These are phyloP conservation scores for Malaclemys terrapin DNA, from an alignment of 2,113 vertebrate species.

Conservation along the genomic window DNA sequence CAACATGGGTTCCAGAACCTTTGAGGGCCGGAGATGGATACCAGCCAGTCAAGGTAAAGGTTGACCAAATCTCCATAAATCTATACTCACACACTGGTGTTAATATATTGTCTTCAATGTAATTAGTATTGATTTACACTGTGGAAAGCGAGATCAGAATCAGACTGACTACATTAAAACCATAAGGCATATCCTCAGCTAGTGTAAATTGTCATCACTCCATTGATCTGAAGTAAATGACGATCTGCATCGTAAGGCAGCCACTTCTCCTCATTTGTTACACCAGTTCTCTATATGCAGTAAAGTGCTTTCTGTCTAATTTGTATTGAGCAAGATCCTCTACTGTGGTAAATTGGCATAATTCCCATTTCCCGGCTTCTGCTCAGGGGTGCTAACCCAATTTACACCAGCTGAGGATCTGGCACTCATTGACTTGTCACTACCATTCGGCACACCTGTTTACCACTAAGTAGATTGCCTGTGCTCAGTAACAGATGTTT, in stretches of 20 bases:
- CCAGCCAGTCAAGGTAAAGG: background rate
- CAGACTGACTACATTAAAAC: background rate
- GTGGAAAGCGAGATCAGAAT: background rate
- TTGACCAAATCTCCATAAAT: background rate
- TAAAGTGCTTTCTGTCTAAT: background rate
- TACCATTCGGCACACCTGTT: background rate
- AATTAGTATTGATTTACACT: background rate
- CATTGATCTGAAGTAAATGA: background rate
- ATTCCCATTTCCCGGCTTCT: background rate
- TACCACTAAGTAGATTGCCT: background rate
- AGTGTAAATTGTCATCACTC: background rate
- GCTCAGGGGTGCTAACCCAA: background rate
- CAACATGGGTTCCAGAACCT: background rate
- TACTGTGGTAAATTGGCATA: background rate
- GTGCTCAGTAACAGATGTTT: background rate
- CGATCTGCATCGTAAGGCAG: background rate
- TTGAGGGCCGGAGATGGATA: background rate
- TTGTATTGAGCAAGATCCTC: background rate
- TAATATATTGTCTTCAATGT: background rate
- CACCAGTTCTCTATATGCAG: background rate
- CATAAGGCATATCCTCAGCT: rapidly evolving
- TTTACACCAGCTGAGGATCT: background rate
- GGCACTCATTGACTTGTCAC: background rate
- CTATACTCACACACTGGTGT: background rate
- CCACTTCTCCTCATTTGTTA: background rate